Evolutionary conservation across 92 coral and sea anemone species (phyloP).

Genomic region (Epizoanthus fatuus): DNA sequence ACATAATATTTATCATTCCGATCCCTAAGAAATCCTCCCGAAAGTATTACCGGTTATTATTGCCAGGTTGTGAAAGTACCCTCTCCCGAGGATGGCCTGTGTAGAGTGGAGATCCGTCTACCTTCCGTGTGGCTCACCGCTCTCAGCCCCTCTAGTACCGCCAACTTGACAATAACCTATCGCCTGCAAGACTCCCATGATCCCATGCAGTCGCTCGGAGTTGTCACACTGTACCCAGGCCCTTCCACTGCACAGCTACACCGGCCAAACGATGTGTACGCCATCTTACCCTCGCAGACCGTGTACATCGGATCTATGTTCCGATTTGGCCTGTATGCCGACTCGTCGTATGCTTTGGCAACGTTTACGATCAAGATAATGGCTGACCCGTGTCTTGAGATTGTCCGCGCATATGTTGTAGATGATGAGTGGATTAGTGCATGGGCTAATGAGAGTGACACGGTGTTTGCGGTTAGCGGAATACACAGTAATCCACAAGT

Average conservation of each 20-base stretch:
- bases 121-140: slow-evolving; percentile 53
- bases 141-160: slow-evolving; percentile 38
- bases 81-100: slow-evolving; percentile 38
- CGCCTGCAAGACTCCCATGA: slow-evolving; percentile 50
- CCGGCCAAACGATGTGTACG: slow-evolving; percentile 62
- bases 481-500: slow-evolving; percentile 50
- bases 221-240: slow-evolving; percentile 53
- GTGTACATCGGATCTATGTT: slow-evolving; percentile 53
- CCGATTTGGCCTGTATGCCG: slow-evolving; percentile 48
- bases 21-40: too few species aligned
- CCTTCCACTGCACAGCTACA: slow-evolving; percentile 31
- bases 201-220: slow-evolving; percentile 47
- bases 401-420: slow-evolving; percentile 34
- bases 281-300: slow-evolving; percentile 48
- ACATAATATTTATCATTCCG: too few species aligned
- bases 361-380: slow-evolving; percentile 41
- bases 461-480: slow-evolving; percentile 64
- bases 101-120: slow-evolving; percentile 48
- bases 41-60: neutral
- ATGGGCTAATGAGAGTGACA: slow-evolving; percentile 50
- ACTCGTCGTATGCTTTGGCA: slow-evolving; percentile 59
- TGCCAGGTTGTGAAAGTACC: slow-evolving; percentile 34
- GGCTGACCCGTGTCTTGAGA: slow-evolving; percentile 49
- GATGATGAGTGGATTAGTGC: slow-evolving; percentile 53
- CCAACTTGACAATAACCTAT: slow-evolving; percentile 44